Percentiles rank a stretch among this genome's conserved stretches.
These are phyloP conservation scores for Calliopsis andreniformis DNA, from an alignment of 1,140 invertebrate species.

Conservation along the genomic window DNA sequence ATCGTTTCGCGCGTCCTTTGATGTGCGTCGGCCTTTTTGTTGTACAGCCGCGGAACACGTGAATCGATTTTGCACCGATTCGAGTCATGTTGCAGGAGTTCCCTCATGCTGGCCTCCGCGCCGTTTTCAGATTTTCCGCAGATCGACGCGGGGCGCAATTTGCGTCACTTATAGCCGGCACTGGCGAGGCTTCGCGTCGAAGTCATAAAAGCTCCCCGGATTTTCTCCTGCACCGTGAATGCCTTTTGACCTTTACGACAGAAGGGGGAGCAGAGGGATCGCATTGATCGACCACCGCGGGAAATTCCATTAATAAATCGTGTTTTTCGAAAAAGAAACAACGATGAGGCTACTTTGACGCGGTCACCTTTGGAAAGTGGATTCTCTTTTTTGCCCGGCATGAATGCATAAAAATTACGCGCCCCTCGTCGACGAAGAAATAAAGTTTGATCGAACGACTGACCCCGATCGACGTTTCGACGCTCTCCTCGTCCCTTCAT, in stretches of 20 bases:
- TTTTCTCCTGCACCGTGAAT: not conserved
- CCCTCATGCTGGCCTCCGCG: not conserved
- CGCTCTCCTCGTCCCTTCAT: not conserved
- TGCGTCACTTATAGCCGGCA: slow-evolving; percentile 19
- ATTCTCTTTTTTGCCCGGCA: too few relatives aligned
- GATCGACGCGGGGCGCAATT: not conserved
- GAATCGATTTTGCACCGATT: slow-evolving; percentile 51
- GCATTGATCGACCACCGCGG: not conserved
- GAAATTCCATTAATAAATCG: slow-evolving; percentile 9
- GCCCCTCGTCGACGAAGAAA: too few relatives aligned
- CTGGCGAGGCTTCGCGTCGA: not conserved
- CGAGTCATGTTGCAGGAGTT: slow-evolving; percentile 16
- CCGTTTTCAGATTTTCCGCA: slow-evolving; percentile 13
- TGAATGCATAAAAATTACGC: too few relatives aligned
- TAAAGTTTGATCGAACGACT: slow-evolving; percentile 7
- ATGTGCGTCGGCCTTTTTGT: slow-evolving; percentile 35
- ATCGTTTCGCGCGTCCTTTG: slow-evolving; percentile 59
- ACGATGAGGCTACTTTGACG: not conserved
- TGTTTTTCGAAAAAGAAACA: not conserved
- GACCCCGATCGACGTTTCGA: slow-evolving; percentile 7
- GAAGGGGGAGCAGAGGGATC: slow-evolving; percentile 1
- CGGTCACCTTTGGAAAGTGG: too few relatives aligned
- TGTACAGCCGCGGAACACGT: slow-evolving; percentile 41
- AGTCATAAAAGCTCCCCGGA: slow-evolving; percentile 3
- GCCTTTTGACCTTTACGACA: slow-evolving; percentile 7